Percentiles rank a stretch among this genome's conserved stretches.
These are phyloP conservation scores for Drosophila jambulina DNA, from an alignment of 1,140 invertebrate species.

Conservation along the genomic window DNA sequence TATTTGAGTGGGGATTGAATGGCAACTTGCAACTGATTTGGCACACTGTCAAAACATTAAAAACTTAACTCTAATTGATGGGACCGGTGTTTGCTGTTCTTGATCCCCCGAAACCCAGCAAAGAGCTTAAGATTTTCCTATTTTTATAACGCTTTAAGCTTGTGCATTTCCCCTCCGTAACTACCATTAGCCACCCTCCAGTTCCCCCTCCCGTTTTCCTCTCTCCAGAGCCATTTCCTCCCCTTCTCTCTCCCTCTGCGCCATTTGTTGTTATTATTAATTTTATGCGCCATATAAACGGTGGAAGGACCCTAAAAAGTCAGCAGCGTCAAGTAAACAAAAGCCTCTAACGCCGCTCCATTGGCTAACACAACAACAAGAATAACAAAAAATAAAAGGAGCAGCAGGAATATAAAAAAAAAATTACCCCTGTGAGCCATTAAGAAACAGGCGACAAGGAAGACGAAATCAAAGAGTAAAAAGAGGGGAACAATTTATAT, in stretches of 20 bases:
- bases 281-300: slow-evolving; percentile 72
- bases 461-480: not conserved
- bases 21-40: slow-evolving; percentile 45
- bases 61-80: slow-evolving; percentile 33
- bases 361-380: slow-evolving; percentile 31
- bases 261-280: slow-evolving; percentile 64
- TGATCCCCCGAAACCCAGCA: not conserved
- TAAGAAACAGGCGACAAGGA: slow-evolving; percentile 36
- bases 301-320: slow-evolving; percentile 63
- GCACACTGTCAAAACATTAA: slow-evolving; percentile 42
- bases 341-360: slow-evolving; percentile 32
- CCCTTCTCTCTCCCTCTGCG: not conserved
- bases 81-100: not conserved
- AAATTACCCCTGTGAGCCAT: slow-evolving; percentile 17
- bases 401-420: slow-evolving; percentile 1
- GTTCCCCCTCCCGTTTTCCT: not conserved
- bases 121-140: slow-evolving; percentile 17
- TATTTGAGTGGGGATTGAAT: slow-evolving; percentile 40
- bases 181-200: not conserved
- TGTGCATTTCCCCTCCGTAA: not conserved
- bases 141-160: slow-evolving; percentile 33
- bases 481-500: not conserved
- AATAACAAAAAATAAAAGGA: slow-evolving; percentile 9
- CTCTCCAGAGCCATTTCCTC: not conserved
- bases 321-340: slow-evolving; percentile 70